Evolutionary conservation across 2,113 vertebrate genomes (phyloP), one percentile per base, ranked within the genome.

Genomic region (Scolopax mira): DNA sequence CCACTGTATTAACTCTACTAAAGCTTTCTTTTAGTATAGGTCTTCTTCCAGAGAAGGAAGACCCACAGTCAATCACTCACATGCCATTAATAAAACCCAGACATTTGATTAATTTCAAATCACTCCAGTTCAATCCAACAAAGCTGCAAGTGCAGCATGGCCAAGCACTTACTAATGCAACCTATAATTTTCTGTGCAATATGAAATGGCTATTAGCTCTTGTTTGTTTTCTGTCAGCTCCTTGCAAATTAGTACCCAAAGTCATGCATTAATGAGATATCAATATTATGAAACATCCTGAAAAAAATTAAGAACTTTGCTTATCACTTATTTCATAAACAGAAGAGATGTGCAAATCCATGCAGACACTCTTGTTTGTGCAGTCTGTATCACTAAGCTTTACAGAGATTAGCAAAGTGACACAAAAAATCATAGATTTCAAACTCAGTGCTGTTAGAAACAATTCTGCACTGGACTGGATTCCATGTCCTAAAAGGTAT

Each of bases 151-250:
- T 14, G 21, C n/a, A 77, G 54, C 35, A 42, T 16, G 24, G 74
- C 46, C 41, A 92, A 87, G 23, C 13, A 79, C 54, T 92, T 85
- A 57, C 2, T 46, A 57, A 66, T 31, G 21, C 23, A 91, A 55
- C 57, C 85, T 94, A 31, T 62, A 89, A 92, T 89, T 88, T 87
- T 62, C 71, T 77, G 10, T 82, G 64, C 74, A 94, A 77, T 25
- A 89, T n/a, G 33, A 95, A 95, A 91, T 7, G 41, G 55, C 71
- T 94, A 65, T 77, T 51, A 85, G 74, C 21, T 89, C 35, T 85
- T 89, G 37, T 79, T 91, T 95, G 57, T 62, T 91, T 94, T 95
- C 85, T 79, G 69, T 60, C 69, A 84, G 35, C 13, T 74, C 46
- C 42, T 85, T 51, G 51, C 30, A 90, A 82, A 88, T 91, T 46